phyloP scores from a whole-genome alignment of 2,888 invertebrate species.

The Ochropleura plecta region DNA sequence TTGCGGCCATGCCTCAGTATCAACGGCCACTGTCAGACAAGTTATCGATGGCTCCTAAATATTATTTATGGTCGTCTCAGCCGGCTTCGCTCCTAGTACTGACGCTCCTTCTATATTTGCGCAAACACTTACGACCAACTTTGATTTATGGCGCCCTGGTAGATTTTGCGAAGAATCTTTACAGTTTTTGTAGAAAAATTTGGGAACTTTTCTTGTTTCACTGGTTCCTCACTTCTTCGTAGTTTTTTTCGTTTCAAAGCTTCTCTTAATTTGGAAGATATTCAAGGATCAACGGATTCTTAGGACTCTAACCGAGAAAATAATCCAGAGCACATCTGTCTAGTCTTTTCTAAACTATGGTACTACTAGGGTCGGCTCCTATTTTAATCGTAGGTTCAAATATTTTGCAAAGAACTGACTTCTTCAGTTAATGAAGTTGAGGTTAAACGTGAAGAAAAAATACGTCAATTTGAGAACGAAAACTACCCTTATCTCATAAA shows the following conservation, averaged over 20 bases:
- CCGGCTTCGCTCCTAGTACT: conserved; percentile 73
- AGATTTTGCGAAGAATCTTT: conserved; percentile 58
- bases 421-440: background rate
- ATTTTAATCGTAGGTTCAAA: background rate
- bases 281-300: background rate
- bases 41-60: conserved; percentile 80
- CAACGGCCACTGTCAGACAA: conserved; percentile 68
- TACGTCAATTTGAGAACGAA: no score
- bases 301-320: background rate
- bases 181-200: conserved; percentile 40
- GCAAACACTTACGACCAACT: conserved; percentile 73
- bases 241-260: background rate
- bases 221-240: conserved; percentile 3
- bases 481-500: no score
- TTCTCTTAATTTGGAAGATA: background rate
- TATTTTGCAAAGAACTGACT: background rate
- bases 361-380: background rate
- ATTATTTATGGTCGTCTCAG: conserved; percentile 84
- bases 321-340: background rate
- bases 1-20: conserved; percentile 72
- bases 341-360: background rate
- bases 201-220: conserved; percentile 12
- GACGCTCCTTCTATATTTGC: conserved; percentile 81
- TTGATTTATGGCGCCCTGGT: conserved; percentile 79
- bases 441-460: no score